A percentile compares a stretch with the other conserved stretches of the same genome.
These are phyloP conservation scores for Colostygia pectinataria DNA, from an alignment of 2,888 invertebrate genomes.

Conservation along the genomic window DNA sequence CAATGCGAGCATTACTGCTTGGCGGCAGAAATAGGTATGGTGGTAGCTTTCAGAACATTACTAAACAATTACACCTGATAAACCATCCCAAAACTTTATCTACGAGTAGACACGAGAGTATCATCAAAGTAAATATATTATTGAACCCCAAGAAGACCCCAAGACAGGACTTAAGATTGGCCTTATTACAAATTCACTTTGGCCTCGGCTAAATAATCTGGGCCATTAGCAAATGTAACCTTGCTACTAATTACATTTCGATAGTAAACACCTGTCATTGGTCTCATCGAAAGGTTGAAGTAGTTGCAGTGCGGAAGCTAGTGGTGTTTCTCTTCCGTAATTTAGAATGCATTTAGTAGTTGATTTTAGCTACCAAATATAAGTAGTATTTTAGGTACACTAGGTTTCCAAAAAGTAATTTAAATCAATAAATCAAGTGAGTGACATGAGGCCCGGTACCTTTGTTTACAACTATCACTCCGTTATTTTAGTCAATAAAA, in stretches of 20 bases:
- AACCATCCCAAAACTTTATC: conserved; percentile 39
- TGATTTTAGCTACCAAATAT: no score
- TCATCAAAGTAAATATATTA: conserved; percentile 65
- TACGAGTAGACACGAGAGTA: conserved; percentile 33
- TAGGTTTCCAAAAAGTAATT: no score
- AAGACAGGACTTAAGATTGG: conserved; percentile 56
- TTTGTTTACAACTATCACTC: no score
- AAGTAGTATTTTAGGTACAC: no score
- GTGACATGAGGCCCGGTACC: no score
- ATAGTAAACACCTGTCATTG: conserved; percentile 61
- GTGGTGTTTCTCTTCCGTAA: conserved; percentile 15
- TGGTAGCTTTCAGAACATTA: conserved; percentile 17
- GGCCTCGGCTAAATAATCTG: conserved; percentile 57
- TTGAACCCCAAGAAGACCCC: conserved; percentile 43
- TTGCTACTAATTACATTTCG: conserved; percentile 66
- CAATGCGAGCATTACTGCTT: no score
- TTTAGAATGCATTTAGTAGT: no score
- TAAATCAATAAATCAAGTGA: no score
- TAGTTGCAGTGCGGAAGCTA: background rate
- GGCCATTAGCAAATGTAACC: conserved; percentile 62
- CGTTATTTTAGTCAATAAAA: no score
- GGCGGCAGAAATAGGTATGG: no score
- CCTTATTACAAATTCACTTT: conserved; percentile 75
- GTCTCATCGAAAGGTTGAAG: conserved; percentile 4
- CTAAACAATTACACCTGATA: conserved; percentile 37